Evolutionary conservation across 2,888 invertebrate genomes (phyloP).

Genomic region (Drosophila algonquin): DNA sequence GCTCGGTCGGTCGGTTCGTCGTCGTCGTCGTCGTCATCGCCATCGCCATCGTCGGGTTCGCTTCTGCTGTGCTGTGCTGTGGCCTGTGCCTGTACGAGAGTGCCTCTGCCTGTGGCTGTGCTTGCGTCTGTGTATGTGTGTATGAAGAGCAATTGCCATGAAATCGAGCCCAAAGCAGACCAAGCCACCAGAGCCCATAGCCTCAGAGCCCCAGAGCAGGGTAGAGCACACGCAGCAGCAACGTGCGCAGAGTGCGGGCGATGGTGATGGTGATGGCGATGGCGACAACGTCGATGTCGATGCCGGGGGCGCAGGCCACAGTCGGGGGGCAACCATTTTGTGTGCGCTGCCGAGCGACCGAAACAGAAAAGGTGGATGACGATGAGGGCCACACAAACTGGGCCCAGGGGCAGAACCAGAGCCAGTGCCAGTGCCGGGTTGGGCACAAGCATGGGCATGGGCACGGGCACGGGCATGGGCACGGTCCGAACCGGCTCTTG

Average conservation of each 20-base stretch:
- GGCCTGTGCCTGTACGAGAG: slow-evolving; percentile 4
- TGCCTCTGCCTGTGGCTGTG: slow-evolving; percentile 20
- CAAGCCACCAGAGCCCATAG: slow-evolving; percentile 14
- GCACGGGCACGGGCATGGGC: slow-evolving; percentile 9
- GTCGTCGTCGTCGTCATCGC: slow-evolving; percentile 4
- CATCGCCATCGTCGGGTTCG: slow-evolving; percentile 34
- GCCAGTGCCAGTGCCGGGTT: background rate
- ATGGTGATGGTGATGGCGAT: slow-evolving; percentile 58
- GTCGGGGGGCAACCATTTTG: slow-evolving; percentile 69
- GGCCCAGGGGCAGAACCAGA: background rate
- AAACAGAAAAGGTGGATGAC: slow-evolving; percentile 53
- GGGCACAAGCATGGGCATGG: background rate
- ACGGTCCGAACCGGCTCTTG: slow-evolving; percentile 46
- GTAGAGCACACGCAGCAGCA: slow-evolving; percentile 59
- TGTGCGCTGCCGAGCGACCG: slow-evolving; percentile 30
- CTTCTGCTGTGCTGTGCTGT: background rate
- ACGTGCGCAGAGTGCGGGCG: slow-evolving; percentile 59
- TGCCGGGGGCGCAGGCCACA: slow-evolving; percentile 74
- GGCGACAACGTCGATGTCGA: slow-evolving; percentile 52
- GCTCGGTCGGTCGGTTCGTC: slow-evolving; percentile 16
- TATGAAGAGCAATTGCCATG: slow-evolving; percentile 63
- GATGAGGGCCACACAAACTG: slow-evolving; percentile 7
- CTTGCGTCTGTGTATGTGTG: slow-evolving; percentile 18
- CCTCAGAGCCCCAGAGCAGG: slow-evolving; percentile 11
- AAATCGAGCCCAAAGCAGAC: slow-evolving; percentile 69